Percentiles rank a stretch among this genome's conserved stretches.
Conservation (phyloP, 2,113 vertebrate species). For the Silurus asotus region DNA sequence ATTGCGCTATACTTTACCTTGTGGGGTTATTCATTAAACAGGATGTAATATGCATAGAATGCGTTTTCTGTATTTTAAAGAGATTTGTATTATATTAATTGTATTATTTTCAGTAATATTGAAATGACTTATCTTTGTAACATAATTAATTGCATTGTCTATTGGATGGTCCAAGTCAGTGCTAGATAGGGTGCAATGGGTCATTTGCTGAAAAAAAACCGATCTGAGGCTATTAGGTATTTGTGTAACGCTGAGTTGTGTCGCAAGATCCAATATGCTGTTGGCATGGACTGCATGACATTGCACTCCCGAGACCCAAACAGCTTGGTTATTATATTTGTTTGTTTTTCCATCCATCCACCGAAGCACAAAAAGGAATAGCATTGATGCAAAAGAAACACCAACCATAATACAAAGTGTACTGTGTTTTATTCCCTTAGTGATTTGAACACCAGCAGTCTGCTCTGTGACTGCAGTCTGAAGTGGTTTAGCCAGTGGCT, state of each 20-base stretch:
- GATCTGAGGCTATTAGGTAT: background rate
- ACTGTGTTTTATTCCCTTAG: conserved; percentile 66
- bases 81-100: background rate
- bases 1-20: background rate
- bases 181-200: background rate
- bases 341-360: background rate
- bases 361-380: background rate
- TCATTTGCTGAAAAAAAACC: background rate
- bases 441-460: conserved; percentile 90
- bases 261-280: background rate
- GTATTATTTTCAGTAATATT: background rate
- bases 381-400: background rate
- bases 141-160: background rate
- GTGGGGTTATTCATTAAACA: background rate
- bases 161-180: background rate
- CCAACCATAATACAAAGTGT: background rate
- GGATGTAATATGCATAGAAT: too few relatives aligned
- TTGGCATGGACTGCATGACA: background rate
- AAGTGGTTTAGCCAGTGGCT: conserved; percentile 95
- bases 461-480: conserved; percentile 95
- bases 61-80: background rate
- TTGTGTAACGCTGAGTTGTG: background rate
- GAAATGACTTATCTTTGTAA: background rate
- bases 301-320: background rate
- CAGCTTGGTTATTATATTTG: background rate